These are phyloP conservation scores for Mythimna impura DNA, from an alignment of 2,888 invertebrate species.

Conservation along the genomic window DNA sequence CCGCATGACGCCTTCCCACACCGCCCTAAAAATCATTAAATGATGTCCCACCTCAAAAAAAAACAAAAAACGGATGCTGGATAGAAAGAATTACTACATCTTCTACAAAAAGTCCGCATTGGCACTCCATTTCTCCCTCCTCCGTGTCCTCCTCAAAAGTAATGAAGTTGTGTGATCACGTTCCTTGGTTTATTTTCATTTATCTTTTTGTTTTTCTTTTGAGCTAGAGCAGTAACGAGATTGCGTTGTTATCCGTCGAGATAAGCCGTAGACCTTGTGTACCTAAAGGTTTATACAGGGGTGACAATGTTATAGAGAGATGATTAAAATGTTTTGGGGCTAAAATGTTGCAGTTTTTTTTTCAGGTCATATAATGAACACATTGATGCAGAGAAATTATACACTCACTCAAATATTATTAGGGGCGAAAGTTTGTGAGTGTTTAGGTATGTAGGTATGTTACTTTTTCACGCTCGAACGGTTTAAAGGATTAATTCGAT, in stretches of 20 bases:
- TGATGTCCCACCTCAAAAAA: too few relatives aligned
- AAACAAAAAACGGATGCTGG: too few relatives aligned
- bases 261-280: slow-evolving; percentile 31
- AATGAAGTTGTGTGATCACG: slow-evolving; percentile 54
- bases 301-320: not conserved
- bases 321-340: slow-evolving; percentile 28
- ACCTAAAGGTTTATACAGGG: slow-evolving; percentile 9
- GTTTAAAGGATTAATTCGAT: too few relatives aligned
- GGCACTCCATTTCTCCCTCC: slow-evolving; percentile 29
- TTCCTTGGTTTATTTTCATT: slow-evolving; percentile 53
- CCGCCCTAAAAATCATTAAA: too few relatives aligned
- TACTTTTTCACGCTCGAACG: too few relatives aligned
- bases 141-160: slow-evolving; percentile 34
- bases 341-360: not conserved
- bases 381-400: too few relatives aligned
- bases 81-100: too few relatives aligned
- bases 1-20: too few relatives aligned
- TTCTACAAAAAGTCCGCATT: too few relatives aligned
- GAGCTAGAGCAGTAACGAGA: slow-evolving; percentile 34
- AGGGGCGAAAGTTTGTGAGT: too few relatives aligned
- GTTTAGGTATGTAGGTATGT: too few relatives aligned
- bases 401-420: too few relatives aligned
- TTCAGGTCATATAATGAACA: not conserved
- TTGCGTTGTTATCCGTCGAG: slow-evolving; percentile 23
- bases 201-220: slow-evolving; percentile 57